Percentiles rank a stretch among this genome's conserved stretches.
Conservation (phyloP, 92 coral and sea anemone species). For the Meandrina meandrites region DNA sequence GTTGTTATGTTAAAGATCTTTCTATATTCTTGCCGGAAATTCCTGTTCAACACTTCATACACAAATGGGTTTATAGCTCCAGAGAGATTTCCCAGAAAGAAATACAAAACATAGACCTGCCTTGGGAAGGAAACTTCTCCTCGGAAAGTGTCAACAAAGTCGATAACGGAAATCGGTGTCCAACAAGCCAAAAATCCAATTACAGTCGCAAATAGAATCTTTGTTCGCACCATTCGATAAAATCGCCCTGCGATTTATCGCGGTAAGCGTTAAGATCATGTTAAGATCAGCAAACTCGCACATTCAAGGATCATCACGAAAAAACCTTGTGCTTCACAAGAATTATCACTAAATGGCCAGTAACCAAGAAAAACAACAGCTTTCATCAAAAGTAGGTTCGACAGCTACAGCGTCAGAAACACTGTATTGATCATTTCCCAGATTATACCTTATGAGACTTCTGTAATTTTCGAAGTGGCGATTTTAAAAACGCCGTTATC, state of each 20-base stretch:
- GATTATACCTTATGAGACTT: too few species aligned
- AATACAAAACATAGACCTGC: conserved; percentile 52
- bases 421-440: too few species aligned
- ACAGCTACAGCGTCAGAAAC: too few species aligned
- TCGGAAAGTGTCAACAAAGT: conserved; percentile 51
- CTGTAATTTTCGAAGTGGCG: too few species aligned
- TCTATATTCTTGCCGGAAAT: conserved; percentile 52
- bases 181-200: conserved; percentile 61
- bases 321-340: conserved; percentile 76
- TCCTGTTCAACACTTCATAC: conserved; percentile 59
- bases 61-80: conserved; percentile 54
- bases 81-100: conserved; percentile 59
- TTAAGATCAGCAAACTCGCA: conserved; percentile 61
- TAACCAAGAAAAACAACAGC: conserved; percentile 45
- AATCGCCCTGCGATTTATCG: conserved; percentile 71
- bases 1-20: conserved; percentile 18
- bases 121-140: conserved; percentile 54
- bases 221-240: conserved; percentile 65
- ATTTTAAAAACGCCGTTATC: too few species aligned
- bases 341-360: conserved; percentile 58
- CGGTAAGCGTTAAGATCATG: too few species aligned
- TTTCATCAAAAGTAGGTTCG: too few species aligned
- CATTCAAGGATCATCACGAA: conserved; percentile 65
- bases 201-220: conserved; percentile 53
- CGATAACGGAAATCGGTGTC: conserved; percentile 62